Evolutionary conservation across 2,797 vertebrate genomes (phyloP).

Genomic region (Leptatherina wallacei): DNA sequence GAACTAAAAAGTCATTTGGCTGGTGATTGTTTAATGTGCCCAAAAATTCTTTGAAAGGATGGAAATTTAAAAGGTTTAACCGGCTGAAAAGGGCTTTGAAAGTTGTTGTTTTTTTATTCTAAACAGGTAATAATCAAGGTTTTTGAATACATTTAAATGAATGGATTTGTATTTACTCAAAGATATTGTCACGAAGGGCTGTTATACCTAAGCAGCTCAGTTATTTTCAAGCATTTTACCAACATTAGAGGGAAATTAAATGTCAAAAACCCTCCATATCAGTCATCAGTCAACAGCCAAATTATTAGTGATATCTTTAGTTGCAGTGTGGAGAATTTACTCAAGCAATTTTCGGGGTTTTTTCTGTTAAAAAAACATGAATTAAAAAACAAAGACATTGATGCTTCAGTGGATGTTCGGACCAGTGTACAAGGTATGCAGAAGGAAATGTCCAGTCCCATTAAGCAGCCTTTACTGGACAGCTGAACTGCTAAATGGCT

Average conservation of each 20-base stretch:
- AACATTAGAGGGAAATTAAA: neutral
- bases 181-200: neutral
- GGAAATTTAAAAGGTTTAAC: neutral
- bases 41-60: neutral
- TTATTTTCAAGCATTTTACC: neutral
- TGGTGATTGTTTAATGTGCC: neutral
- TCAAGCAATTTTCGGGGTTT: neutral
- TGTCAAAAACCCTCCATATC: neutral
- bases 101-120: neutral
- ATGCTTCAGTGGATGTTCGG: neutral
- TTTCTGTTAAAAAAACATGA: neutral
- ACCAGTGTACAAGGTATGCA: slow-evolving; percentile 20
- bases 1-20: neutral
- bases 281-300: neutral
- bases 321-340: neutral
- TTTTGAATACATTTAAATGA: neutral
- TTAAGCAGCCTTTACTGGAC: slow-evolving; percentile 61
- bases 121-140: neutral
- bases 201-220: neutral
- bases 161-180: neutral
- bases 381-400: slow-evolving; percentile 1
- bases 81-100: neutral
- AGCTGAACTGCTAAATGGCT: slow-evolving; percentile 52
- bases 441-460: slow-evolving; percentile 62
- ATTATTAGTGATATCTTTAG: neutral